Evolutionary conservation across 2,888 invertebrate genomes (phyloP).

Genomic region (Lycocerus yunnanus): DNA sequence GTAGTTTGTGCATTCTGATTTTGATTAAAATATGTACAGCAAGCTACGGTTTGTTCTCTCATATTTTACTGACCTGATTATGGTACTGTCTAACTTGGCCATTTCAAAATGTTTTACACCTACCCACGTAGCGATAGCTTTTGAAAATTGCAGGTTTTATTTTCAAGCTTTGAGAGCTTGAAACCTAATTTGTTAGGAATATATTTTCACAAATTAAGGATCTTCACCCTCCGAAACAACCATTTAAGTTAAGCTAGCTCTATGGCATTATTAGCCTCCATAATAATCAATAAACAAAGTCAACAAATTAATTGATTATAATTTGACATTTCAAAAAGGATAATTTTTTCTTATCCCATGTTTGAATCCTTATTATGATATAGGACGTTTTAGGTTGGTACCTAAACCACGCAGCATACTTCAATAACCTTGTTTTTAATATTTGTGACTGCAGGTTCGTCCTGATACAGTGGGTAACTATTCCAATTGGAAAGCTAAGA

Average conservation of each 20-base stretch:
- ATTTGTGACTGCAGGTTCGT: too few relatives aligned
- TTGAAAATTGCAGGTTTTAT: not conserved
- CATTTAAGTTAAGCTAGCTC: not conserved
- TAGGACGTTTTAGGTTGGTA: too few relatives aligned
- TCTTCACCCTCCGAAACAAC: not conserved
- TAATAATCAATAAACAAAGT: not conserved
- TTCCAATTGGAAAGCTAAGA: too few relatives aligned
- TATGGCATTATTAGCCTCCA: not conserved
- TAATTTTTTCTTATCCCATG: not conserved
- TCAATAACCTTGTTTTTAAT: too few relatives aligned
- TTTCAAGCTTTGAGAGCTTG: not conserved
- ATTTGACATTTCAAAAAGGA: not conserved
- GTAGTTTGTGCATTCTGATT: too few relatives aligned
- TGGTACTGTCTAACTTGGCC: not conserved
- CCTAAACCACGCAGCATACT: too few relatives aligned
- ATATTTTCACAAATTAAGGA: not conserved
- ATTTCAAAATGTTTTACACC: not conserved
- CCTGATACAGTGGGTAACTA: too few relatives aligned
- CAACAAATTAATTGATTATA: not conserved
- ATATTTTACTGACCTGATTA: not conserved
- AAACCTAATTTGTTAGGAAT: not conserved
- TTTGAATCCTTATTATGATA: not conserved
- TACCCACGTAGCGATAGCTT: not conserved
- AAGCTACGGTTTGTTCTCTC: not conserved
- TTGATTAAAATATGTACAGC: not conserved